Conservation (phyloP, 2,797 vertebrate genomes). For the Falco peregrinus region DNA sequence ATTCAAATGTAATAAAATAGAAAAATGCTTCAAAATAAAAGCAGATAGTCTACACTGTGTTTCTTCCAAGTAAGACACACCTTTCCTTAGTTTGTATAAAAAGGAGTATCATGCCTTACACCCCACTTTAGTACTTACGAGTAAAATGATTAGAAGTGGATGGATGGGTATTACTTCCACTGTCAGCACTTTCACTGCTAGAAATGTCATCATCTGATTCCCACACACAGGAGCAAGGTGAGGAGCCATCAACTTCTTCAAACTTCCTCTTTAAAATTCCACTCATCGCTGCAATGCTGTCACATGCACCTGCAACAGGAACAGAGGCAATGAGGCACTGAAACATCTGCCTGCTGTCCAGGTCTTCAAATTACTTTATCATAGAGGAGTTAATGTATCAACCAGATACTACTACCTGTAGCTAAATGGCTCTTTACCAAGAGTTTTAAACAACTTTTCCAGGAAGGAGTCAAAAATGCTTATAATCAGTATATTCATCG, state of each 20-base stretch:
- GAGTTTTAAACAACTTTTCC: background rate
- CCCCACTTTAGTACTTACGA: slow-evolving; percentile 77
- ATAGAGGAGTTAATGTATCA: background rate
- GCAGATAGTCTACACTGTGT: background rate
- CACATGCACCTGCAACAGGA: slow-evolving; percentile 76
- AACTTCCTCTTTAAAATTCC: slow-evolving; percentile 96
- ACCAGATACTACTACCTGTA: background rate
- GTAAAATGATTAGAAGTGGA: slow-evolving; percentile 84
- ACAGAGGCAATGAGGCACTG: slow-evolving; percentile 27
- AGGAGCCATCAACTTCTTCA: slow-evolving; percentile 89
- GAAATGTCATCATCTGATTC: slow-evolving; percentile 91
- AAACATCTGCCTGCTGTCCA: slow-evolving; percentile 13
- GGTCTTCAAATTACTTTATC: background rate
- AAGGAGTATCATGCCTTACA: background rate
- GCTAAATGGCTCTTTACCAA: background rate
- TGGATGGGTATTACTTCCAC: slow-evolving; percentile 86
- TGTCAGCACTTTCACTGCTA: slow-evolving; percentile 89
- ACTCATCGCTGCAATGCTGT: slow-evolving; percentile 82
- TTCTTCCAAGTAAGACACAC: background rate
- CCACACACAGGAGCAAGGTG: slow-evolving; percentile 85
- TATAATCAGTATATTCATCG: background rate
- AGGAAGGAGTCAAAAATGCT: background rate
- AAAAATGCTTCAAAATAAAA: background rate
- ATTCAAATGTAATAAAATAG: background rate
- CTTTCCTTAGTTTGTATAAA: background rate